phyloP scores from a whole-genome alignment of 2,113 vertebrate genomes.

The Vicugna pacos region DNA sequence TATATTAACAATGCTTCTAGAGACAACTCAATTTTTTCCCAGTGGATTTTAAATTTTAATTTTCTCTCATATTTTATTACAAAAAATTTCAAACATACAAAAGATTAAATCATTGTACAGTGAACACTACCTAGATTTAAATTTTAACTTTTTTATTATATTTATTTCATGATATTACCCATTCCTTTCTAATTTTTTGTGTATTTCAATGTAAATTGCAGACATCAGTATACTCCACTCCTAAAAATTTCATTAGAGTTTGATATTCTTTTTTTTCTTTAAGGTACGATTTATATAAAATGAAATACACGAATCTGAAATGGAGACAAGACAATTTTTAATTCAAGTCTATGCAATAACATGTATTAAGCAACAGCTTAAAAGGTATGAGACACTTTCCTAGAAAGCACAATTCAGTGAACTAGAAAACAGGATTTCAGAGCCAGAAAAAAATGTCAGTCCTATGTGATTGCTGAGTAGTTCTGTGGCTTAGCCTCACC shows the following conservation, averaged over 20 bases:
- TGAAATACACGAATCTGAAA: conserved; percentile 35
- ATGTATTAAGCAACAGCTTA: not conserved
- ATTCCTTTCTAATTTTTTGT: not conserved
- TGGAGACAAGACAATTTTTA: conserved; percentile 4
- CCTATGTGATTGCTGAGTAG: not conserved
- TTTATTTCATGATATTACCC: not conserved
- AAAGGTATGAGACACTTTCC: not conserved
- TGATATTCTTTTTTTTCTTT: not conserved
- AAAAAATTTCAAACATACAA: not conserved
- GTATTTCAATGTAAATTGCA: not conserved
- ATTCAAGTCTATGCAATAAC: not conserved
- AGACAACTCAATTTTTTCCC: not conserved
- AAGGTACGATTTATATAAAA: not conserved
- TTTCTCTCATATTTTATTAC: not conserved
- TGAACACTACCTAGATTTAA: not conserved
- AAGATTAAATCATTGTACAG: not conserved
- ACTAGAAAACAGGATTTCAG: conserved; percentile 36
- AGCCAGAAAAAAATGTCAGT: not conserved
- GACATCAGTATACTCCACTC: not conserved
- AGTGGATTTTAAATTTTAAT: not conserved
- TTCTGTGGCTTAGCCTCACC: not conserved
- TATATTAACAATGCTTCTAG: not conserved
- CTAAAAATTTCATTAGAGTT: not conserved
- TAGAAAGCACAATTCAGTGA: not conserved
- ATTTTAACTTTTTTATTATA: not conserved